phyloP scores from a whole-genome alignment of 2,797 vertebrate genomes.

The Thamnophis elegans region DNA sequence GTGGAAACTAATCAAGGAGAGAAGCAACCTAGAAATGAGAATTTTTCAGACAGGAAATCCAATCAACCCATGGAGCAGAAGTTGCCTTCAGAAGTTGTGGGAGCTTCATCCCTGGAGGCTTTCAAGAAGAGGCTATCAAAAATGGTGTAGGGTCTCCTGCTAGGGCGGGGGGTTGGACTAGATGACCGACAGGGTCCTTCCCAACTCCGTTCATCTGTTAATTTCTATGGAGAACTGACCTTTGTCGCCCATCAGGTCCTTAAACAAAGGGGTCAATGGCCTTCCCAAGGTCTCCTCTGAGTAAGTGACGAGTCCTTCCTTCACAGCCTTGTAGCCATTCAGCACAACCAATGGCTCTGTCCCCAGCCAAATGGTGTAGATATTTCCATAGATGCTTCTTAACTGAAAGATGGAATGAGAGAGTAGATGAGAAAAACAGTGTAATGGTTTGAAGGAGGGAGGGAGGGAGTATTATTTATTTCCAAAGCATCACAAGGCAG shows the following conservation, averaged over 20 bases:
- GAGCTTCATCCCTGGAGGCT: too few species aligned
- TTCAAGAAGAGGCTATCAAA: too few species aligned
- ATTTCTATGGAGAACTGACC: constrained; percentile 39
- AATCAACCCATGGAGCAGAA: too few species aligned
- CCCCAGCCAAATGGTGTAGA: constrained; percentile 69
- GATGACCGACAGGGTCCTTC: too few species aligned
- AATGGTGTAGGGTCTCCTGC: too few species aligned
- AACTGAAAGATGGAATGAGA: constrained; percentile 45
- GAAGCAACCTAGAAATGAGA: too few species aligned
- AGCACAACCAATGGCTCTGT: constrained; percentile 60
- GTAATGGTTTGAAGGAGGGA: neutral
- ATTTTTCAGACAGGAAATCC: too few species aligned
- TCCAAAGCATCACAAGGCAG: neutral
- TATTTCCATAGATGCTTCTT: constrained; percentile 53
- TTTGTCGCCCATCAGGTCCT: constrained; percentile 65
- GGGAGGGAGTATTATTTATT: neutral
- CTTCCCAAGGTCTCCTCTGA: constrained; percentile 63
- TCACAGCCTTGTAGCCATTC: constrained; percentile 61
- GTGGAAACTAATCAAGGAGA: too few species aligned
- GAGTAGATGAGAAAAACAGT: neutral
- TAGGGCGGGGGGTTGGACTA: too few species aligned
- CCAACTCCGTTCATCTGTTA: too few species aligned
- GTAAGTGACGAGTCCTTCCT: constrained; percentile 61
- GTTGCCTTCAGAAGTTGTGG: too few species aligned
- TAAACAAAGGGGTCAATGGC: constrained; percentile 61